Evolutionary conservation across 2,888 invertebrate species (phyloP), one percentile per base, ranked within the genome.

Genomic region (Catocala sponsa): DNA sequence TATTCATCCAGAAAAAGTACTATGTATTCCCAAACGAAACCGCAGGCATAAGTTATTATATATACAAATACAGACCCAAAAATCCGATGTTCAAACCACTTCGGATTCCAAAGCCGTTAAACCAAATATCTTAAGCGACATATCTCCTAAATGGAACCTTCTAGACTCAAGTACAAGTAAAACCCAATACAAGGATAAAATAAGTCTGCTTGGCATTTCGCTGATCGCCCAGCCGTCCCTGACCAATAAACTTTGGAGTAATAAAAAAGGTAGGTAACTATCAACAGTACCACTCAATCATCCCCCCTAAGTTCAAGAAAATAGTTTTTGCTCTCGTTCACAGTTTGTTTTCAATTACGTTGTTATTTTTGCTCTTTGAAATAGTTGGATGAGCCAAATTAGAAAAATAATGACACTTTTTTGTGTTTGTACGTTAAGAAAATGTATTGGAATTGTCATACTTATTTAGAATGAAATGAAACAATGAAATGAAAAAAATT

Each of bases 271-370:
- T 50, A 44, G 35, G 35, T 51, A 62, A 63, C 70, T 62, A 59
- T 75, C 54, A 72, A 72, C 51, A 44, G 32, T 42, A 12, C 11
- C 33, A 47, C 64, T 72, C 58, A 35, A 66, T 74, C 63, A 68
- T 48, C 51, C 35, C 25, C 25, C 15, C 25, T 25, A 50, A 65
- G 58, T 61, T 60, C 38, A 44, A 35, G 47, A 25, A 58, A 59
- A 55, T 56, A 53, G 50, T 50, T 53, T 70, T 52, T 55, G 25
- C 5, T 6, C 5, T 44, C 44, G 44, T 44, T n/a, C n/a, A 12
- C n/a, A 43, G 46, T 55, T 68, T 59, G 50, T 64, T 72, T 64
- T 72, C 63, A 72, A 72, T 72, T 60, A 68, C 59, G 15, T 12
- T 44, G 12, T 42, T 25, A 25, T 35, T 38, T n/a, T 32, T 42